phyloP scores from a whole-genome alignment of 35 echinoderm and acorn worm genomes.

The Holothuria glaberrima region DNA sequence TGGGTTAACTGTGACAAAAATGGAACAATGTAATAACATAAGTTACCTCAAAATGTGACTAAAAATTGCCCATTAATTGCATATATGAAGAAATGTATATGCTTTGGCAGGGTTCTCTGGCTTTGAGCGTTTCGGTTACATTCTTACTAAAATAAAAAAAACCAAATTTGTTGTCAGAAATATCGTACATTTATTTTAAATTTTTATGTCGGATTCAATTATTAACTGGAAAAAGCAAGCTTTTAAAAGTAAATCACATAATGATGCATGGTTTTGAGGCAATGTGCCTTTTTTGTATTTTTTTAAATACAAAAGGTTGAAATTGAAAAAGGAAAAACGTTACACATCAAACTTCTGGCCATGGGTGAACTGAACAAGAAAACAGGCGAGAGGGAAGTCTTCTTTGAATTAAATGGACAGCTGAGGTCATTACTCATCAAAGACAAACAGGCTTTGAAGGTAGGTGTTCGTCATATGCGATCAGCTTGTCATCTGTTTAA shows the following conservation, averaged over 20 bases:
- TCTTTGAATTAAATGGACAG: constrained; percentile 99
- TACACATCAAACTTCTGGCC: constrained; percentile 92
- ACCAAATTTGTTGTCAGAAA: too few relatives aligned
- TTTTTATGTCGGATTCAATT: background rate
- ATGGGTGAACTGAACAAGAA: constrained; percentile 89
- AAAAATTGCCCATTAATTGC: too few relatives aligned
- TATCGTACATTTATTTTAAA: too few relatives aligned
- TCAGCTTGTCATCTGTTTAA: too few relatives aligned
- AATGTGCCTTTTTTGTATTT: background rate
- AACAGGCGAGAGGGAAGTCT: constrained; percentile 96
- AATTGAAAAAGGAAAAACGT: constrained; percentile 95
- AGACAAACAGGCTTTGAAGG: constrained; percentile 96
- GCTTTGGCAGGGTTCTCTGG: too few relatives aligned
- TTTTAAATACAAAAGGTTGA: constrained; percentile 67
- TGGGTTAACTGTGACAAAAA: too few relatives aligned
- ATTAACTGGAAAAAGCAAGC: background rate
- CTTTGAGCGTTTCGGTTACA: too few relatives aligned
- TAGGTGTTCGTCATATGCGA: constrained; percentile 36
- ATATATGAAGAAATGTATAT: too few relatives aligned
- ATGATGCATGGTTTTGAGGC: background rate
- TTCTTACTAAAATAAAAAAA: too few relatives aligned
- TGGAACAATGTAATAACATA: too few relatives aligned
- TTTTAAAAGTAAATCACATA: background rate
- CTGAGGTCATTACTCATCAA: constrained; percentile 92
- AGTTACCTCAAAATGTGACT: too few relatives aligned